These are phyloP conservation scores for Ophraella communa DNA, from an alignment of 2,888 invertebrate species.

Conservation along the genomic window DNA sequence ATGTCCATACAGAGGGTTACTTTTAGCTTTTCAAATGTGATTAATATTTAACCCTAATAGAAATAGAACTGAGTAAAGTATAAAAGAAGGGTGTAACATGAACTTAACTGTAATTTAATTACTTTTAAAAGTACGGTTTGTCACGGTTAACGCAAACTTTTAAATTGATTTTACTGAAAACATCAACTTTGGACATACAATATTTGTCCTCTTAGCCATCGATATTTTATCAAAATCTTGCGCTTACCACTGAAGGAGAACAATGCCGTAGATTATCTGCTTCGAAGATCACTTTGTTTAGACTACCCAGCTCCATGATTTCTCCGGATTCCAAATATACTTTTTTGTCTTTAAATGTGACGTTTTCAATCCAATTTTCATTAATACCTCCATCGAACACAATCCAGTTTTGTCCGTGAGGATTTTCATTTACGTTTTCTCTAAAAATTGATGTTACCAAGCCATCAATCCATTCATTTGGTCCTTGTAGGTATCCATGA, in stretches of 20 bases:
- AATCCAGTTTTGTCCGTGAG: slow-evolving; percentile 80
- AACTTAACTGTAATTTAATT: no score
- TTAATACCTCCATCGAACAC: slow-evolving; percentile 90
- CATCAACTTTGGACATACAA: no score
- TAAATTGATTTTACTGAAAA: no score
- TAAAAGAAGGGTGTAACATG: no score
- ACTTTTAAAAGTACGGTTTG: no score
- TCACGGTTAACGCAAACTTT: no score
- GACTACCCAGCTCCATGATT: slow-evolving; percentile 73
- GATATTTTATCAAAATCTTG: neutral
- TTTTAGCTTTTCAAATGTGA: no score
- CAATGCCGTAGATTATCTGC: slow-evolving; percentile 78
- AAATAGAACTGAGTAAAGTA: no score
- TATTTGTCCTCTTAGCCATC: neutral
- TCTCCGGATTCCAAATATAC: slow-evolving; percentile 83
- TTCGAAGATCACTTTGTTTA: slow-evolving; percentile 84
- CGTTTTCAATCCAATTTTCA: slow-evolving; percentile 83
- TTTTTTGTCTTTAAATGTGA: slow-evolving; percentile 83
- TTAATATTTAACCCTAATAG: no score
- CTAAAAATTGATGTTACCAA: slow-evolving; percentile 80
- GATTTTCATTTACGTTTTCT: slow-evolving; percentile 72
- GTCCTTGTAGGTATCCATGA: slow-evolving; percentile 83
- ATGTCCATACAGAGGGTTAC: no score
- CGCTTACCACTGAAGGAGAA: slow-evolving; percentile 77
- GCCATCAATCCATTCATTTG: slow-evolving; percentile 85